Conservation (phyloP, 1,140 invertebrate genomes). For the Caligus rogercresseyi region DNA sequence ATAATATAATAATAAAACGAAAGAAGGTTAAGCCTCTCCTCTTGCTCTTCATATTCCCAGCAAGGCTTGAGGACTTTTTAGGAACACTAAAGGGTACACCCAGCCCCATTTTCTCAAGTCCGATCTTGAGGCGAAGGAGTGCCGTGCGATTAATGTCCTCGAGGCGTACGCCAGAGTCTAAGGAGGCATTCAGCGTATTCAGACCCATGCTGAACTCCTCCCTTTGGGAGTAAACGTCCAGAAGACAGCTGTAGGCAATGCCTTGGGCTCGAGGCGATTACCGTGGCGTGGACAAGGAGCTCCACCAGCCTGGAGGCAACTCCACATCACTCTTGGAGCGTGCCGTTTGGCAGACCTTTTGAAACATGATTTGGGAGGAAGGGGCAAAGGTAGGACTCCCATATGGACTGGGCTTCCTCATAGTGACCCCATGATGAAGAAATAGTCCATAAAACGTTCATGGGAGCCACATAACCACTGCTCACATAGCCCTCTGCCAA, state of each 20-base stretch:
- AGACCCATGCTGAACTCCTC: conserved; percentile 2
- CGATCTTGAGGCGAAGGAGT: conserved; percentile 11
- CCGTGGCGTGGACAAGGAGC: conserved; percentile 2
- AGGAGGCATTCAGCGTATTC: neutral
- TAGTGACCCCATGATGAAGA: conserved; percentile 38
- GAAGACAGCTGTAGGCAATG: conserved; percentile 16
- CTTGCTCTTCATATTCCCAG: neutral
- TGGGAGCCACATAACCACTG: conserved; percentile 36
- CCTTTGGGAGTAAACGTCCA: conserved; percentile 3
- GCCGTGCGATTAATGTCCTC: conserved; percentile 18
- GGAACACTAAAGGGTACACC: conserved; percentile 7
- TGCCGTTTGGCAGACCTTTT: conserved; percentile 20
- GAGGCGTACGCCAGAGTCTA: neutral
- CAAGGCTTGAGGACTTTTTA: conserved; percentile 2
- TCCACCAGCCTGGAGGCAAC: conserved; percentile 8
- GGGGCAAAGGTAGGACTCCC: conserved; percentile 29
- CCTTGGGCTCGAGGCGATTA: conserved; percentile 14
- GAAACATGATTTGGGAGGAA: conserved; percentile 15
- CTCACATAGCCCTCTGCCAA: conserved; percentile 40
- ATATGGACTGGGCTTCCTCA: conserved; percentile 40
- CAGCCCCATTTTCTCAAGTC: conserved; percentile 3
- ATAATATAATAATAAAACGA: no score
- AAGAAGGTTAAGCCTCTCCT: no score
- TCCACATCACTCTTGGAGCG: conserved; percentile 6
- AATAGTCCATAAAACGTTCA: conserved; percentile 50